Base-by-base conservation (phyloP, 2,888 invertebrate genomes). In the Catocala nupta region DNA sequence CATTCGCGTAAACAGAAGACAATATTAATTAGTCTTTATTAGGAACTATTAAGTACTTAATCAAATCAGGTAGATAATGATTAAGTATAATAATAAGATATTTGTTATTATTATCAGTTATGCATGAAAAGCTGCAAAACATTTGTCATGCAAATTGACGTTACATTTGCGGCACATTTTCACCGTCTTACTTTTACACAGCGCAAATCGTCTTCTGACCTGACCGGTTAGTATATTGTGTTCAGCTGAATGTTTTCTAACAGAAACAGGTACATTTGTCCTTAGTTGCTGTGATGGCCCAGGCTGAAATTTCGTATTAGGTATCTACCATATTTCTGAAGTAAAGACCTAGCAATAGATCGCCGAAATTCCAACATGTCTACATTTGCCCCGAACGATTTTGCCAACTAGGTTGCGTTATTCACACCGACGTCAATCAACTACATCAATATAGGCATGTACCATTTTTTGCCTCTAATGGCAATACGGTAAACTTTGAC, bases 391-490 rank as follows among this genome's bases (percentile, higher is more conserved):
- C 42, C 42, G 8, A 8, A 43, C 9, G 42, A 43, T 43, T 9
- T 43, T 7, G 42, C 42, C 6, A 11, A 10, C 9, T 7, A 43
- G 9, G 42, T 11, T 7, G 42, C 8, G 10, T 43, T 43, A 9
- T 43, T 43, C 10, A 43, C 42, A 11, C 3, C 42, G 11, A 43
- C 42, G 42, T 43, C 42, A 43, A 43, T 43, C 11, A 43, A 11
- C 42, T 9, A 43, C 42, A 43, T 43, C 42, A 43, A 43, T 10
- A 43, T 43, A 9, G 55, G 55, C 33, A 55, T 47, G 11, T 47
- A 55, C 55, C 47, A 55, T 25, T 55, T 55, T 55, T 55, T 55
- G 5, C 47, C 55, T 39, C 55, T 34, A 39, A 55, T 47, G 5
- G 55, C n/a, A 39, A 55, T 48, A 12, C 55, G 43, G 12, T 45